These are phyloP conservation scores for Yasuhikotakia modesta DNA, from an alignment of 2,797 vertebrate genomes.

Conservation along the genomic window DNA sequence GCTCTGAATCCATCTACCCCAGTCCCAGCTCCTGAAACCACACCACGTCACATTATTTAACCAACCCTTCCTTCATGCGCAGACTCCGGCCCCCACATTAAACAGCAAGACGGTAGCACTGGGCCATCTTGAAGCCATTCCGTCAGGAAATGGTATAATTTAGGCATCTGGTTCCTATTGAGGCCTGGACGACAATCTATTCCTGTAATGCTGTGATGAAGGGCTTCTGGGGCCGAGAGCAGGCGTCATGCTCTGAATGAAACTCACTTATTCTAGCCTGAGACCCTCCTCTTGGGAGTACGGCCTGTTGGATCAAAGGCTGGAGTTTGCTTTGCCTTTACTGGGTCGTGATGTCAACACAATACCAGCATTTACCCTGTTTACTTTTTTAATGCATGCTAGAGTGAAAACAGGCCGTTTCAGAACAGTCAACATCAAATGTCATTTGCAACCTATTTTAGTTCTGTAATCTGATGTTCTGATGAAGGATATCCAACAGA, in stretches of 20 bases:
- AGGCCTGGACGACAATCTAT: constrained; percentile 65
- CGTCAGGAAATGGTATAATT: constrained; percentile 77
- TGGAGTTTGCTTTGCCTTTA: constrained; percentile 2
- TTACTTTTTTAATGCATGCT: background rate
- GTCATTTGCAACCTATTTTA: background rate
- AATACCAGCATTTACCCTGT: background rate
- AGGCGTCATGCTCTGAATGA: constrained; percentile 59
- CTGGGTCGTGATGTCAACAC: background rate
- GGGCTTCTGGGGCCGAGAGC: constrained; percentile 71
- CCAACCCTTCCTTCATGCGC: background rate
- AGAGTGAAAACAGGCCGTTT: background rate
- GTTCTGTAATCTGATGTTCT: background rate
- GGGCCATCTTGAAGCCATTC: constrained; percentile 77
- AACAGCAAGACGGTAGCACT: constrained; percentile 69
- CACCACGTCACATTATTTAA: background rate
- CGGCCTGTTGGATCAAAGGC: constrained; percentile 1
- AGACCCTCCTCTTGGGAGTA: constrained; percentile 11
- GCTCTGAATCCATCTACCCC: background rate
- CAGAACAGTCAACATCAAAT: background rate
- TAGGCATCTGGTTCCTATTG: constrained; percentile 81
- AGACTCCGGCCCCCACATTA: constrained; percentile 60
- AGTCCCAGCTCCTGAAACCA: background rate
- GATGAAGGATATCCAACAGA: background rate
- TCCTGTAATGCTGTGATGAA: constrained; percentile 72
- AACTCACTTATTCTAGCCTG: constrained; percentile 27